Evolutionary conservation across 2,797 vertebrate species (phyloP), one percentile per base, ranked within the genome.

Genomic region (Enoplosus armatus): DNA sequence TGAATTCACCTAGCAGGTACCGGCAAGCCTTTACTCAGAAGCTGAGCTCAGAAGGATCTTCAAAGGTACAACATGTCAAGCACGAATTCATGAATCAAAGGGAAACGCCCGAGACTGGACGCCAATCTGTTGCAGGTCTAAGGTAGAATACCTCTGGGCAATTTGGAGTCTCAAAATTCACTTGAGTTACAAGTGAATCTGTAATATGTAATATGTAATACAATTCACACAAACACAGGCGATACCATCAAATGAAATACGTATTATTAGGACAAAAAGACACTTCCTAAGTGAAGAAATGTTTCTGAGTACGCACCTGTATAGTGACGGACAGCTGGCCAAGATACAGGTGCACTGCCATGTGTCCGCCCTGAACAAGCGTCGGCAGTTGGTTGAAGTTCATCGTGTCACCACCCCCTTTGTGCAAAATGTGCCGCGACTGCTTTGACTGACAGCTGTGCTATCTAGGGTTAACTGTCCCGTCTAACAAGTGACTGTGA

Each of bases 391-490:
- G 86, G 73, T 61, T 76, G 77, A 85, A 91, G 77, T 88, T 86
- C 81, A 67, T 55, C 8, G 22, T 78, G 82, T 85, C 80, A 58
- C 87, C 82, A 69, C 58, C 80, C 72, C 8, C 48, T 62, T 66
- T 71, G 75, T 68, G 48, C 69, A 73, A 88, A 88, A 88, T 73
- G 76, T 53, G 72, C 79, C 47, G 15, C 18, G 31, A 73, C 79
- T 53, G 77, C 86, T 85, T 79, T 89, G 87, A 88, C 79, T 81
- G 91, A 86, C 90, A 93, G 86, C 90, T 92, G 92, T 78, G 78
- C 75, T 31, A 76, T 89, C 82, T 72, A 66, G 77, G 77, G 89
- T 85, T 86, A 88, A 89, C 77, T 85, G 79, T 85, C 80, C 82
- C 68, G 64, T 84, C 75, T 84, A 88, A 87, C 87, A 92, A 92